Evolutionary conservation across 2,888 invertebrate species (phyloP).

Genomic region (Choreutis nemorana): DNA sequence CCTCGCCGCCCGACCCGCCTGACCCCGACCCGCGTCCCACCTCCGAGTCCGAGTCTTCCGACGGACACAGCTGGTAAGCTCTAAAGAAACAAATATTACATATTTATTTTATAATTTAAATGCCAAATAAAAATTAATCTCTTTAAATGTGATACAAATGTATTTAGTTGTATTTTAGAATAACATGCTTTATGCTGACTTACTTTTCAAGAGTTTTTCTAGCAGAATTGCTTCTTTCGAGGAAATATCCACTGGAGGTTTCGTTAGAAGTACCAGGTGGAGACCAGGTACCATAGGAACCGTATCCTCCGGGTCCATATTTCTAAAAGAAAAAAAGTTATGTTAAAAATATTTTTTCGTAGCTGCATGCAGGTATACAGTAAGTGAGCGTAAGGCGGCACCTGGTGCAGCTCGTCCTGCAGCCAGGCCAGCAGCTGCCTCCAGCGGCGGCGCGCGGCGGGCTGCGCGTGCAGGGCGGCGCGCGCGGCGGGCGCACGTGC

Average conservation of each 20-base stretch:
- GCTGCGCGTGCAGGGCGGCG: constrained; percentile 78
- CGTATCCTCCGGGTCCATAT: constrained; percentile 70
- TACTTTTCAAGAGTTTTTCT: constrained; percentile 78
- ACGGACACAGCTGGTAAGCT: constrained; percentile 56
- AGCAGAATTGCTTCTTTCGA: constrained; percentile 94
- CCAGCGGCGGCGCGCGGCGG: constrained; percentile 88
- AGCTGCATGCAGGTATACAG: neutral
- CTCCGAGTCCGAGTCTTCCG: constrained; percentile 58
- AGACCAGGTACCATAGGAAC: constrained; percentile 90
- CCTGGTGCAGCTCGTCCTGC: constrained; percentile 91
- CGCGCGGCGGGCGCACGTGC: constrained; percentile 83
- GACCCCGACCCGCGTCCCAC: constrained; percentile 35
- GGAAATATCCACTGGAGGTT: constrained; percentile 91
- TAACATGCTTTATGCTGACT: constrained; percentile 16
- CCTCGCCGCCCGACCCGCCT: constrained; percentile 27
- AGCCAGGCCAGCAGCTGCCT: constrained; percentile 91
- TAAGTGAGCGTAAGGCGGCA: constrained; percentile 16
- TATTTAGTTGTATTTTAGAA: neutral
- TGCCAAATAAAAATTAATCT: neutral
- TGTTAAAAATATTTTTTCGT: neutral
- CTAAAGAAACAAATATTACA: constrained; percentile 17
- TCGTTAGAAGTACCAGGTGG: constrained; percentile 95
- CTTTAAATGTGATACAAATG: neutral
- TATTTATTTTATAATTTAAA: neutral
- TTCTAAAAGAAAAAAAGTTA: constrained; percentile 31